Evolutionary conservation across 1,140 invertebrate genomes (phyloP).

Genomic region (Caenorhabditis latens): DNA sequence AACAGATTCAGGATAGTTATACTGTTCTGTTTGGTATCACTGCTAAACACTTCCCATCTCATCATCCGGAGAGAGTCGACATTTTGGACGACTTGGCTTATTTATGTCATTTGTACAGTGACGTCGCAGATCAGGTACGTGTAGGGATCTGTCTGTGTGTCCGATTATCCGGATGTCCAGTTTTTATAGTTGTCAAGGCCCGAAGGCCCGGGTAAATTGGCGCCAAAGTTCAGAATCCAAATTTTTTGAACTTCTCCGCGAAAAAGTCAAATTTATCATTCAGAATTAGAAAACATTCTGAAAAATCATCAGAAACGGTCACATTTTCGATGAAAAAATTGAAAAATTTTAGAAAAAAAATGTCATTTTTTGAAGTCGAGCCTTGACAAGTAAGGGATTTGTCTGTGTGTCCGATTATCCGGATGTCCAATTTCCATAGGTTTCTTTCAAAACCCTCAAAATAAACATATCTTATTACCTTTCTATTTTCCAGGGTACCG

Average conservation of each 20-base stretch:
- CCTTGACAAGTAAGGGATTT: background rate
- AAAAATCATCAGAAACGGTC: no score
- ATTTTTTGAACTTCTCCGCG: no score
- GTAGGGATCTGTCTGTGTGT: background rate
- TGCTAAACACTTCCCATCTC: constrained; percentile 56
- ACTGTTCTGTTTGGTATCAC: constrained; percentile 65
- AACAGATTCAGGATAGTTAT: constrained; percentile 65
- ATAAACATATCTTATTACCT: no score
- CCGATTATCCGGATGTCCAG: background rate
- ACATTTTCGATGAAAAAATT: no score
- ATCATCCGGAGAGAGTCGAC: constrained; percentile 63
- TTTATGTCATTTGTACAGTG: constrained; percentile 65
- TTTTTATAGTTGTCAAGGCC: no score
- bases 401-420: background rate
- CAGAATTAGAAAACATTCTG: no score
- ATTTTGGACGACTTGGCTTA: constrained; percentile 66
- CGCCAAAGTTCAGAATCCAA: background rate
- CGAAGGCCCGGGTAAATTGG: no score
- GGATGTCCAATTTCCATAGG: background rate
- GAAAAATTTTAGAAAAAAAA: no score
- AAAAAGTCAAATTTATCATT: no score
- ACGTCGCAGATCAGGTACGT: constrained; percentile 64
- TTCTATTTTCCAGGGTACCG: constrained; percentile 53
- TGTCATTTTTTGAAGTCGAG: no score
- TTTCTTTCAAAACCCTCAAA: background rate